Conservation (phyloP, 2,113 vertebrate genomes). For the Bungarus multicinctus region DNA sequence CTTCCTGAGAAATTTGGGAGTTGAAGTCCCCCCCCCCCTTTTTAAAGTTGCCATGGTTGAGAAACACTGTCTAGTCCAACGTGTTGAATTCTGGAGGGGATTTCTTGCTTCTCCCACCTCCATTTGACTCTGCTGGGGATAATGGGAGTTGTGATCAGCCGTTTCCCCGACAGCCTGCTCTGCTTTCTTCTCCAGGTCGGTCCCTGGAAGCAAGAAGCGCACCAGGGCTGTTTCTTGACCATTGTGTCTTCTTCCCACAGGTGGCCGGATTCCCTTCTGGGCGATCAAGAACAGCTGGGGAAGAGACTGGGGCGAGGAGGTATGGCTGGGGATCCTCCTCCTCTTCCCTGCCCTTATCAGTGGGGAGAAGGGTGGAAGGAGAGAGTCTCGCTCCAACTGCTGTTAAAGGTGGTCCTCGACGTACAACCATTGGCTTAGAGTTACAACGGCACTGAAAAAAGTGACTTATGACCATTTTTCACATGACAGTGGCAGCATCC, state of each 20-base stretch:
- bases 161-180: not conserved
- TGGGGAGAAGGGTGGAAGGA: not conserved
- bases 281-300: constrained; percentile 96
- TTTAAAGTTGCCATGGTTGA: not conserved
- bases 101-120: not conserved
- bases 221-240: not conserved
- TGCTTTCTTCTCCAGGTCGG: not conserved
- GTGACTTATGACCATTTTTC: not conserved
- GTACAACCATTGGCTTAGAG: not conserved
- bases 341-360: not conserved
- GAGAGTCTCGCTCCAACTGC: not conserved
- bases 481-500: not conserved
- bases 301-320: constrained; percentile 85
- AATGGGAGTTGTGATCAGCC: not conserved
- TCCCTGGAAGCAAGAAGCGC: not conserved
- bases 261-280: constrained; percentile 81
- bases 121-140: not conserved
- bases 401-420: not conserved
- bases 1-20: not conserved
- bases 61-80: not conserved
- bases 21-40: not conserved
- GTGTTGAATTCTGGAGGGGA: not conserved
- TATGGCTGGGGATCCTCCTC: constrained; percentile 42
- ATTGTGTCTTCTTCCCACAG: constrained; percentile 50
- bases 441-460: not conserved